These are phyloP conservation scores for Drosophila nasuta DNA, from an alignment of 1,140 invertebrate genomes.

Conservation along the genomic window DNA sequence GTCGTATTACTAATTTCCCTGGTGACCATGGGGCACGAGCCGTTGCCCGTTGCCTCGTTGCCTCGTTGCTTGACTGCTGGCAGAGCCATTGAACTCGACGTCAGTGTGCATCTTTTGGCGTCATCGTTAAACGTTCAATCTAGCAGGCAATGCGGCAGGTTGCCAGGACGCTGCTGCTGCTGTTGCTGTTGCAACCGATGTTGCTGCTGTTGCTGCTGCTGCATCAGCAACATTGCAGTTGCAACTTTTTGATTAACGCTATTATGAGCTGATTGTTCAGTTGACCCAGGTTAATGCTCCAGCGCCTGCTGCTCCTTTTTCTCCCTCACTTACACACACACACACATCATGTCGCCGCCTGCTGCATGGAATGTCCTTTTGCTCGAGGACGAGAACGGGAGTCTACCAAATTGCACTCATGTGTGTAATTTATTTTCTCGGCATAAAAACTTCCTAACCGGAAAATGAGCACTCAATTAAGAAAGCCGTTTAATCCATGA, in stretches of 20 bases:
- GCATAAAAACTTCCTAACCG: conserved; percentile 83
- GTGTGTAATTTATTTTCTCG: conserved; percentile 83
- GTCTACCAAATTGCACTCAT: conserved; percentile 78
- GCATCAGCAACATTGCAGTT: conserved; percentile 43
- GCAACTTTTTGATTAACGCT: conserved; percentile 82
- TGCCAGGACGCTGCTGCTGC: conserved; percentile 32
- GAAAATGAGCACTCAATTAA: conserved; percentile 84
- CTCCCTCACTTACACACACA: background rate
- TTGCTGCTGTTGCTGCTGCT: too few species aligned
- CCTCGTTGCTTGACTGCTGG: background rate
- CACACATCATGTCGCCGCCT: conserved; percentile 10
- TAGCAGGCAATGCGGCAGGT: conserved; percentile 45
- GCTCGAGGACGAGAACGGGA: conserved; percentile 17
- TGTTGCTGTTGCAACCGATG: too few species aligned
- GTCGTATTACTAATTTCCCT: conserved; percentile 84
- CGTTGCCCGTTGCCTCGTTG: conserved; percentile 6
- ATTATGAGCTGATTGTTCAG: conserved; percentile 82
- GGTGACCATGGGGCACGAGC: conserved; percentile 63
- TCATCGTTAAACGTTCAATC: conserved; percentile 71
- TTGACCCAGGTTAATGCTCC: conserved; percentile 70
- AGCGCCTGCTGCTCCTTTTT: conserved; percentile 23
- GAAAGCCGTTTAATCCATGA: conserved; percentile 80
- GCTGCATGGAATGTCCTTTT: conserved; percentile 36
- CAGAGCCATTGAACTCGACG: conserved; percentile 61
- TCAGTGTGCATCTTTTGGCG: conserved; percentile 29